phyloP scores from a whole-genome alignment of 2,888 invertebrate species.

The Nemurella pictetii region DNA sequence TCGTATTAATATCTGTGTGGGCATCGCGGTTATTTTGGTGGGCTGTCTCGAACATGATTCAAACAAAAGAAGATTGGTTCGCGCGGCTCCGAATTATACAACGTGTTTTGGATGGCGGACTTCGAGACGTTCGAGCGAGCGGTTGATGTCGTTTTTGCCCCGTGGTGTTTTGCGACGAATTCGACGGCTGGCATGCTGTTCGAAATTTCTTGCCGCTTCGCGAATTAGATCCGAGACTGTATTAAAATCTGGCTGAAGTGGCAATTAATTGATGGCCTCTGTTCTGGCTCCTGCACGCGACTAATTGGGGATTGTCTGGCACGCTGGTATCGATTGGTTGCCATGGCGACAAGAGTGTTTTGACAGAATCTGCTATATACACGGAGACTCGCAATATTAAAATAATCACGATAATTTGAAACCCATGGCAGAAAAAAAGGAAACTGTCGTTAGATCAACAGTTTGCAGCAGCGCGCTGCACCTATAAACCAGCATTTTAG shows the following conservation, averaged over 20 bases:
- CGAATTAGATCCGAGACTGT: neutral
- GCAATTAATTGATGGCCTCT: neutral
- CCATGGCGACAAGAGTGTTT: neutral
- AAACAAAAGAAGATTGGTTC: neutral
- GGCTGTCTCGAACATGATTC: neutral
- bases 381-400: neutral
- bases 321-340: neutral
- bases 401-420: neutral
- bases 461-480: neutral
- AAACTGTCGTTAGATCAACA: neutral
- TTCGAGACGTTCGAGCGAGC: neutral
- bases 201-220: neutral
- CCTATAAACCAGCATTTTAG: neutral
- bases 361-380: neutral
- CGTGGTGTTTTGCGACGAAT: neutral
- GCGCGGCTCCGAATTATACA: neutral
- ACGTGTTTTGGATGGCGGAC: neutral
- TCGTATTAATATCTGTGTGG: neutral
- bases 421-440: neutral
- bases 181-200: neutral
- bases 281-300: neutral
- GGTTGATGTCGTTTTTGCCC: neutral
- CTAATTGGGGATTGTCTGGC: neutral
- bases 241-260: neutral
- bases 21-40: neutral